A percentile compares a stretch with the other conserved stretches of the same genome.
Evolutionary conservation across 2,113 vertebrate species (phyloP).

Genomic region (Brachypodius melanocephalos): DNA sequence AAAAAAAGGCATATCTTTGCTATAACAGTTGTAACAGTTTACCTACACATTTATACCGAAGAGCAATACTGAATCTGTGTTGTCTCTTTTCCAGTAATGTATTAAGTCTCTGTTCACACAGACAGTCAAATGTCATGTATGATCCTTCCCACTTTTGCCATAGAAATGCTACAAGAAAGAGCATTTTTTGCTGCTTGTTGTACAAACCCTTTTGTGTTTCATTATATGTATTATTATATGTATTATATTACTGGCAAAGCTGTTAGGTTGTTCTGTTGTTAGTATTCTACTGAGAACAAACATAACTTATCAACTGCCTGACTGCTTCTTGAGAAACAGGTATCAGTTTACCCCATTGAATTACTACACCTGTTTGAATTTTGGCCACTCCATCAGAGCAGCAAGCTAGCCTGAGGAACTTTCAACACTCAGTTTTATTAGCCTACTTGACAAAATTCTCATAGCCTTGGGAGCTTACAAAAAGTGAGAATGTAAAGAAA

Average conservation of each 20-base stretch:
- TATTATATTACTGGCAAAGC: not conserved
- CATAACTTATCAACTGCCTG: slow-evolving; percentile 51
- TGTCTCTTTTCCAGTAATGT: not conserved
- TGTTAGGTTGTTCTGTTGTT: slow-evolving; percentile 3
- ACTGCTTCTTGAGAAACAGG: slow-evolving; percentile 39
- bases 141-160: not conserved
- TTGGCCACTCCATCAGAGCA: slow-evolving; percentile 15
- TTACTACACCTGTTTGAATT: slow-evolving; percentile 53
- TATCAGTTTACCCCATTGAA: slow-evolving; percentile 39
- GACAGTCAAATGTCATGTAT: not conserved
- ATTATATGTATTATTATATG: not conserved
- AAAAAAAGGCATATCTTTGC: not conserved
- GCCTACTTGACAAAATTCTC: slow-evolving; percentile 18
- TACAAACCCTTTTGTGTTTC: not conserved
- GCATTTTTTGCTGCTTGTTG: not conserved
- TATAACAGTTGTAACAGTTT: not conserved
- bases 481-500: not conserved
- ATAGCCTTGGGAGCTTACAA: not conserved
- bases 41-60: not conserved
- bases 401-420: slow-evolving; percentile 20
- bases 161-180: not conserved
- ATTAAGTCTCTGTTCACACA: not conserved
- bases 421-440: slow-evolving; percentile 41
- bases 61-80: not conserved
- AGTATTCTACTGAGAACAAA: slow-evolving; percentile 48